Evolutionary conservation across 2,797 vertebrate genomes (phyloP), one percentile per base, ranked within the genome.

Genomic region (Caiman crocodilus): DNA sequence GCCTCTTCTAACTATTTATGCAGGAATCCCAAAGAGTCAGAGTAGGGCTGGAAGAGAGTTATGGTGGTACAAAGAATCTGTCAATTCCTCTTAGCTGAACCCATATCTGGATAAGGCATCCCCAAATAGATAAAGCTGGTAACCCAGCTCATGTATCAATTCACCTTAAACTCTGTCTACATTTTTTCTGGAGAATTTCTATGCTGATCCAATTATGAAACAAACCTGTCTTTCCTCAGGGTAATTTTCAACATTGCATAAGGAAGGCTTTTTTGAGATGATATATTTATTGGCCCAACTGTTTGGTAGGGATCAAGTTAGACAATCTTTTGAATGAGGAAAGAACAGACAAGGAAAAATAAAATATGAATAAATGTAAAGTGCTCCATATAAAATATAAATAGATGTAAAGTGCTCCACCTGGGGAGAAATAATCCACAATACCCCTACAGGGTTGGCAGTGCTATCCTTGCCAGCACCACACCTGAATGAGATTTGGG

Each of bases 1-100:
- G 32, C 32, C 32, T 35, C 67, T 21, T 73, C 25, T 21, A 73
- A 23, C 42, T 50, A 50, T 50, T 50, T 50, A 7, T 0, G 1
- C 28, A 42, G 58, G 56, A 15, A 28, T 3, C 2, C 12, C 9
- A 73, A 7, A 42, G 3, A 12, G 26, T 21, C 7, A 1, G 4
- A 18, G 2, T 21, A 55, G 79, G 75, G 60, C 21, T 11, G 76
- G 12, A 60, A 15, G 18, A 75, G 21, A 76, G 16, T 60, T 82
- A 55, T 42, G 25, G 5, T 8, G 1, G 23, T 25, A 25, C 67
- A 69, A 69, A 21, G 32, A 21, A 69, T 18, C 69, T 23, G 25
- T 50, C 21, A 25, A 18, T 23, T 73, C 14, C 14, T 21, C 23
- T 73, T 23, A 23, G 69, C 16, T 73, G 21, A 42, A 50, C 21